phyloP scores from a whole-genome alignment of 2,888 invertebrate species.

The Neoaliturus tenellus region DNA sequence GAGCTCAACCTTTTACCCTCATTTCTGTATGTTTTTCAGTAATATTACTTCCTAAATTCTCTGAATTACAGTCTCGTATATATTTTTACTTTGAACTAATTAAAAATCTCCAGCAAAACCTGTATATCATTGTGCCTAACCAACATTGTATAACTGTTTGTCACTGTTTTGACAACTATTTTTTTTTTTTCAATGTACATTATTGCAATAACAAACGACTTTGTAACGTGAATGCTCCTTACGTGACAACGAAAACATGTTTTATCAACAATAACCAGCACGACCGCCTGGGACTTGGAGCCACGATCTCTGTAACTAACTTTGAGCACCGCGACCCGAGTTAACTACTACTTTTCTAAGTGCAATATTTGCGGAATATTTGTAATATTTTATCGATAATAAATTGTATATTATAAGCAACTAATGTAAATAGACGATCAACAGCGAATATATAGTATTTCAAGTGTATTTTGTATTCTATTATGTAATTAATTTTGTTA shows the following conservation, averaged over 20 bases:
- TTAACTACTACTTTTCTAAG: conserved; percentile 49
- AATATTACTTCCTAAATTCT: too few relatives aligned
- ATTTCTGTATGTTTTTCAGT: too few relatives aligned
- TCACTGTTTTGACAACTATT: too few relatives aligned
- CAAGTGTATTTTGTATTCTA: conserved; percentile 51
- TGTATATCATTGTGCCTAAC: too few relatives aligned
- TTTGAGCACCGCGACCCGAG: conserved; percentile 13
- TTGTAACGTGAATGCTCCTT: not conserved
- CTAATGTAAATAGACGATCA: conserved; percentile 45
- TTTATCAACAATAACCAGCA: not conserved
- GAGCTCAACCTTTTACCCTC: too few relatives aligned
- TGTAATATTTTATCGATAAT: conserved; percentile 49
- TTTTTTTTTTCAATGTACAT: too few relatives aligned
- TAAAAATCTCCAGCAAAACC: too few relatives aligned
- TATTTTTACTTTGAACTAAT: too few relatives aligned
- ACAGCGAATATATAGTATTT: conserved; percentile 51
- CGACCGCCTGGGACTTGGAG: not conserved
- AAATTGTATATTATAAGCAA: conserved; percentile 31
- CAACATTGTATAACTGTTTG: too few relatives aligned
- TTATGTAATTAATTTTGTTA: conserved; percentile 52
- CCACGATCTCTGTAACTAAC: not conserved
- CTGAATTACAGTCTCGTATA: too few relatives aligned
- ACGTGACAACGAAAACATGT: not conserved
- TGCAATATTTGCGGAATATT: conserved; percentile 51
- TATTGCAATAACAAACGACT: too few relatives aligned